These are phyloP conservation scores for Calliphora vomitoria DNA, from an alignment of 2,888 invertebrate genomes.

Conservation along the genomic window DNA sequence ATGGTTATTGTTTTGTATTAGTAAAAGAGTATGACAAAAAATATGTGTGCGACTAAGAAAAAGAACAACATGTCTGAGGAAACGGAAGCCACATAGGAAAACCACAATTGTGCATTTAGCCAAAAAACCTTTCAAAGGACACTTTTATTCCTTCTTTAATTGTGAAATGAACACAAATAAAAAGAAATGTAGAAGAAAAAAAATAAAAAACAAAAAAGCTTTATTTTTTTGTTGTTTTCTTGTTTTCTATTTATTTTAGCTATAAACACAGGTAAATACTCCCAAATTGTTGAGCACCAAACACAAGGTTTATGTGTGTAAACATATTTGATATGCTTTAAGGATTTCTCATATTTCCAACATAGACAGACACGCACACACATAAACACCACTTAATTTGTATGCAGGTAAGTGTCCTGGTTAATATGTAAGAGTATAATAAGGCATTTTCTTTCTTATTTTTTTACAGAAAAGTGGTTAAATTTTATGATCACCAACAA, in stretches of 20 bases:
- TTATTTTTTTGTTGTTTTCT: constrained; percentile 3
- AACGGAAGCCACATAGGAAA: constrained; percentile 82
- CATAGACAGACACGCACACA: not conserved
- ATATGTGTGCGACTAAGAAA: constrained; percentile 43
- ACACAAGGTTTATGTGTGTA: not conserved
- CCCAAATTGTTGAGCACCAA: constrained; percentile 1
- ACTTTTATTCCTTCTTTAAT: constrained; percentile 48
- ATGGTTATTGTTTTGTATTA: constrained; percentile 21
- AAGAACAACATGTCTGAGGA: constrained; percentile 78
- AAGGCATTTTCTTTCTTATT: not conserved
- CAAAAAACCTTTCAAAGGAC: constrained; percentile 66
- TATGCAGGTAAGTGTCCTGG: not conserved
- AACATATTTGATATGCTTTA: not conserved
- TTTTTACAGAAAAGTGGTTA: no score
- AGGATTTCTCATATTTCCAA: not conserved
- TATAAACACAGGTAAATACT: constrained; percentile 16
- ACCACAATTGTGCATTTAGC: constrained; percentile 80
- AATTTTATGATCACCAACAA: no score
- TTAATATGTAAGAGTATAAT: not conserved
- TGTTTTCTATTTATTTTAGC: no score
- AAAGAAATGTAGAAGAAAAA: constrained; percentile 1
- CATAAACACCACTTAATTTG: not conserved
- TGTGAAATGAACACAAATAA: constrained; percentile 45
- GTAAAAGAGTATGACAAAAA: constrained; percentile 66
- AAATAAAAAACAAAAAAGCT: constrained; percentile 16